phyloP scores from a whole-genome alignment of 23 tunicate species.

The Botrylloides violaceus region DNA sequence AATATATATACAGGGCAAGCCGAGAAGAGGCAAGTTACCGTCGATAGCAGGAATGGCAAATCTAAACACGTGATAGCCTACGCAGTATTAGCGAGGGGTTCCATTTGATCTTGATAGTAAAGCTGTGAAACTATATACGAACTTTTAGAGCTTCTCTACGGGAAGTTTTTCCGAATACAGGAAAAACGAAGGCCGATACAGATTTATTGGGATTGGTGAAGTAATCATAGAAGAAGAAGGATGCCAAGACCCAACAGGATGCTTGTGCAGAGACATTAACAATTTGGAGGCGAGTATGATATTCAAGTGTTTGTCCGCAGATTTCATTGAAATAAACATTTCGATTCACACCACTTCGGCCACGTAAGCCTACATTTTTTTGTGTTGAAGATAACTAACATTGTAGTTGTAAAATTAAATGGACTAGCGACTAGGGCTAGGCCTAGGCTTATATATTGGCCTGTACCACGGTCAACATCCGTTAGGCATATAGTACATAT shows the following conservation, averaged over 20 bases:
- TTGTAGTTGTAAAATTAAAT: too few relatives aligned
- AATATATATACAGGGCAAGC: background rate
- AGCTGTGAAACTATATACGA: background rate
- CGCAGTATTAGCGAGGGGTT: background rate
- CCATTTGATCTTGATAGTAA: background rate
- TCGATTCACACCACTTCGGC: too few relatives aligned
- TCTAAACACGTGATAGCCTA: background rate
- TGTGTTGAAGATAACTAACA: too few relatives aligned
- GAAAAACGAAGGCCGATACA: conserved; percentile 42
- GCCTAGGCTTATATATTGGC: too few relatives aligned
- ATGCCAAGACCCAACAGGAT: conserved; percentile 66
- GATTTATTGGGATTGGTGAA: conserved; percentile 49
- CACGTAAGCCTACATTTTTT: too few relatives aligned
- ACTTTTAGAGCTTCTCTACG: conserved; percentile 20
- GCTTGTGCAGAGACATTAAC: conserved; percentile 34
- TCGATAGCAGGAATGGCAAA: too few relatives aligned
- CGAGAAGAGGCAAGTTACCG: too few relatives aligned
- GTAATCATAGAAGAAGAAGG: background rate
- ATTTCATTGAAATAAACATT: background rate
- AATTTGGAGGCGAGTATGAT: conserved; percentile 11
- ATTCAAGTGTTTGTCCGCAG: background rate
- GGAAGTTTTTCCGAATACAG: conserved; percentile 36
- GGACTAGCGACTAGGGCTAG: too few relatives aligned
- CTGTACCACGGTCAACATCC: too few relatives aligned
- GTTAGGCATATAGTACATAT: too few relatives aligned